phyloP scores from a whole-genome alignment of 37 sponge, comb jelly and placozoan genomes.

The Hexactinellida sp. region DNA sequence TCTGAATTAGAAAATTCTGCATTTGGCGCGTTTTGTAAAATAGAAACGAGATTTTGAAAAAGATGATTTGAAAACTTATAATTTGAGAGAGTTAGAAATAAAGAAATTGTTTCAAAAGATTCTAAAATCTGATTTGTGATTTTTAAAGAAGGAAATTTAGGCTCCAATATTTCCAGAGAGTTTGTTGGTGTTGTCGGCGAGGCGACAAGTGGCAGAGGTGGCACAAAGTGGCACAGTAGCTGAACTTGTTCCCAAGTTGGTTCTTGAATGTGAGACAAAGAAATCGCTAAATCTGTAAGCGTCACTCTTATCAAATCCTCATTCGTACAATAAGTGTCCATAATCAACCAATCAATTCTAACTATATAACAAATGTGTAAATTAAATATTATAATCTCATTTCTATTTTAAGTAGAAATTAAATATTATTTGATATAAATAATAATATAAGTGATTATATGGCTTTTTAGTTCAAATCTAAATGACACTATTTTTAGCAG shows the following conservation, averaged over 20 bases:
- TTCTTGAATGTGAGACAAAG: not conserved
- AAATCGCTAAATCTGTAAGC: not conserved
- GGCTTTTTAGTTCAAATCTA: not conserved
- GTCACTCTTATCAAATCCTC: not conserved
- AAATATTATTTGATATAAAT: not conserved
- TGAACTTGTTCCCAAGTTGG: not conserved
- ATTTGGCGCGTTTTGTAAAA: not conserved
- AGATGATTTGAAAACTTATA: not conserved
- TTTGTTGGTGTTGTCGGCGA: not conserved
- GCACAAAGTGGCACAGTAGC: not conserved
- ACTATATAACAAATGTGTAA: no score
- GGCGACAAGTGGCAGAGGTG: not conserved
- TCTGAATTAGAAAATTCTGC: not conserved
- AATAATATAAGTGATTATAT: not conserved
- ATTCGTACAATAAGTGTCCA: not conserved
- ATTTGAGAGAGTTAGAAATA: not conserved
- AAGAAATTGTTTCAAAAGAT: not conserved
- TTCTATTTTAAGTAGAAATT: not conserved
- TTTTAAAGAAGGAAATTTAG: not conserved
- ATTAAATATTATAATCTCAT: no score
- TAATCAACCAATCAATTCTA: no score
- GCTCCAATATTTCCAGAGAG: not conserved
- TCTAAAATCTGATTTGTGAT: not conserved
- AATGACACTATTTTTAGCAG: not conserved
- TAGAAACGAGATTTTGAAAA: not conserved